Evolutionary conservation across 1,140 invertebrate genomes (phyloP), one percentile per base, ranked within the genome.

Genomic region (Berghia stephanieae): DNA sequence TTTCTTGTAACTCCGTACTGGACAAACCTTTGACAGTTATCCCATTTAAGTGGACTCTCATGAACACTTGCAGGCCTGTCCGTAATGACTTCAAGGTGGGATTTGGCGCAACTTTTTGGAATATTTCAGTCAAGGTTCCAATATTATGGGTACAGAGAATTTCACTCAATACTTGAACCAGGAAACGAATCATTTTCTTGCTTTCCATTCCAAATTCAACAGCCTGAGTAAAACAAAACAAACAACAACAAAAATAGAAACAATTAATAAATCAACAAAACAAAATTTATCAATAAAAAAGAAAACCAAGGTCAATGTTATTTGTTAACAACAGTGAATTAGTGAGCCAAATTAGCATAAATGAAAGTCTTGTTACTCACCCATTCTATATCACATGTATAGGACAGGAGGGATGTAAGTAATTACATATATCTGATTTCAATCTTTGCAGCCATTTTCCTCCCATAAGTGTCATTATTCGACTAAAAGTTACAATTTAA

Each of bases 131-230:
- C 2, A 76, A 43, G 8, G 43, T 38, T 5, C 24, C 52, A 24
- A 49, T 44, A n/a, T 76, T 44, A 3, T 40, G 4, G 36, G 10
- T 46, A 8, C 24, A 67, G n/a, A 76, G 44, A 60, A 76, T 34
- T 36, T 76, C 74, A 2, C 24, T 49, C 8, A 76, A 34, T 1
- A 76, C 63, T 36, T 76, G 74, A 46, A 44, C 31, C 34, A 76
- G 27, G 1, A 76, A 42, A 5, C 63, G 3, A 16, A 76, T 76
- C 57, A 76, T 76, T 34, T 67, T 76, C 74, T 76, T 76, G 43
- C 74, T 68, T 27, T 76, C 74, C 60, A 76, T 44, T 2, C 74
- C 74, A 76, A 76, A 76, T 31, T 76, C 74, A 38, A 76, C 40
- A 66, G 52, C 63, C 74, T 76, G 57, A n/a, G n/a, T 36, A 43